Evolutionary conservation across 1,140 invertebrate genomes (phyloP).

Genomic region (Drosophila gunungcola): DNA sequence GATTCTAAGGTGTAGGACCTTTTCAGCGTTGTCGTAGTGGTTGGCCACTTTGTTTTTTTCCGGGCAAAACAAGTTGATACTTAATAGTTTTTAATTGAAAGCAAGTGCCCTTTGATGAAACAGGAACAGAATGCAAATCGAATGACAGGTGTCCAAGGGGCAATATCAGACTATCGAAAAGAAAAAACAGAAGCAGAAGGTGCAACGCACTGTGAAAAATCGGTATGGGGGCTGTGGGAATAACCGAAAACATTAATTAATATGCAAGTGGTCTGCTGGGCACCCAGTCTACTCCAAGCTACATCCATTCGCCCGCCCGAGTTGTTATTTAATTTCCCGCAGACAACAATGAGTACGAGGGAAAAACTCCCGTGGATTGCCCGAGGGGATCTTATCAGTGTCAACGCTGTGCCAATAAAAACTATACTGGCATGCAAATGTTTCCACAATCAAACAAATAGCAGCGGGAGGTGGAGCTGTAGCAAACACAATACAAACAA

Average conservation of each 20-base stretch:
- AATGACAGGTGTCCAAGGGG: slow-evolving; percentile 62
- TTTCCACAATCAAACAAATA: slow-evolving; percentile 81
- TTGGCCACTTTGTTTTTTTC: not conserved
- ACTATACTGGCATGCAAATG: slow-evolving; percentile 80
- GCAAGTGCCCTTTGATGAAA: slow-evolving; percentile 38
- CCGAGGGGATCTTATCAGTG: slow-evolving; percentile 79
- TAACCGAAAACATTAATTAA: slow-evolving; percentile 59
- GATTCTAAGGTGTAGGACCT: not conserved
- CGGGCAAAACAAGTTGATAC: slow-evolving; percentile 20
- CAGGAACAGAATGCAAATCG: slow-evolving; percentile 65
- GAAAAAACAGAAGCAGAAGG: slow-evolving; percentile 10
- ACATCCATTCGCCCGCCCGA: slow-evolving; percentile 10
- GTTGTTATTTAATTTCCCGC: slow-evolving; percentile 68
- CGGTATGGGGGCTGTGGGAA: not conserved
- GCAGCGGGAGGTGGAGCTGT: slow-evolving; percentile 26
- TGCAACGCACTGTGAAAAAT: slow-evolving; percentile 6
- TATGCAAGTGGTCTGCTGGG: slow-evolving; percentile 44
- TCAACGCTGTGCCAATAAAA: slow-evolving; percentile 83
- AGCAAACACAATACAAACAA: slow-evolving; percentile 58
- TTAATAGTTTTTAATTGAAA: slow-evolving; percentile 60
- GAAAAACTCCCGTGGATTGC: slow-evolving; percentile 21
- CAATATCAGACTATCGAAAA: slow-evolving; percentile 33
- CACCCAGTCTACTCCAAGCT: not conserved
- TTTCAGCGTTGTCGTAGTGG: not conserved
- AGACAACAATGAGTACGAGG: slow-evolving; percentile 8